Conservation (phyloP, 2,113 vertebrate genomes). For the Tretioscincus oriximinensis region DNA sequence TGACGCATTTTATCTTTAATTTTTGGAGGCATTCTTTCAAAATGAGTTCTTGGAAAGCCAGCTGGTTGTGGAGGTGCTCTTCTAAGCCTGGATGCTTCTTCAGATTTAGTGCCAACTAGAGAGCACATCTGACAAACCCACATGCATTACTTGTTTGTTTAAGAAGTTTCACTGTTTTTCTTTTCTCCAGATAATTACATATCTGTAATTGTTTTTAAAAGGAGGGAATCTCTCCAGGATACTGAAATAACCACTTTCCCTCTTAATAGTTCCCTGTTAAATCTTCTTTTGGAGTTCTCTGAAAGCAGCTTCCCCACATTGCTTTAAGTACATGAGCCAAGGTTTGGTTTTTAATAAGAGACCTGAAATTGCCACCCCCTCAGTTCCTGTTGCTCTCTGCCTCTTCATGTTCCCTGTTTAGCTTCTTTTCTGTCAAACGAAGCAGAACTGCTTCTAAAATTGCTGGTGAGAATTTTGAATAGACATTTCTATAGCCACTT, state of each 20-base stretch:
- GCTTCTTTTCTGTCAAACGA: neutral
- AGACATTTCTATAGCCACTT: neutral
- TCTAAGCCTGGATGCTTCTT: neutral
- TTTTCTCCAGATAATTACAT: neutral
- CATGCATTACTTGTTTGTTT: neutral
- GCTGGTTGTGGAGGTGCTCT: neutral
- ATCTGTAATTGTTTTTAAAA: neutral
- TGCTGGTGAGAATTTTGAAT: neutral
- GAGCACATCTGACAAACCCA: neutral
- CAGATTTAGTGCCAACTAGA: neutral
- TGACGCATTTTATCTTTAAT: neutral
- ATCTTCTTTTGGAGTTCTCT: neutral
- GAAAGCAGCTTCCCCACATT: neutral
- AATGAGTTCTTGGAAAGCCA: neutral
- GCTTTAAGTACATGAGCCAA: neutral
- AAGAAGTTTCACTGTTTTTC: neutral
- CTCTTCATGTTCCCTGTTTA: constrained; percentile 3
- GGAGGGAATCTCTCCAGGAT: neutral
- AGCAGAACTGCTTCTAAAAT: neutral
- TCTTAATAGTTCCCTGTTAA: neutral
- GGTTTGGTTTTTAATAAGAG: constrained; percentile 8
- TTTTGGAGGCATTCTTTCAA: neutral
- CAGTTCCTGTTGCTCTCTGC: constrained; percentile 35
- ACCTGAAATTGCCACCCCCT: neutral
- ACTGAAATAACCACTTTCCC: neutral